phyloP scores from a whole-genome alignment of 2,888 invertebrate species.

The Temnothorax ravouxi region DNA sequence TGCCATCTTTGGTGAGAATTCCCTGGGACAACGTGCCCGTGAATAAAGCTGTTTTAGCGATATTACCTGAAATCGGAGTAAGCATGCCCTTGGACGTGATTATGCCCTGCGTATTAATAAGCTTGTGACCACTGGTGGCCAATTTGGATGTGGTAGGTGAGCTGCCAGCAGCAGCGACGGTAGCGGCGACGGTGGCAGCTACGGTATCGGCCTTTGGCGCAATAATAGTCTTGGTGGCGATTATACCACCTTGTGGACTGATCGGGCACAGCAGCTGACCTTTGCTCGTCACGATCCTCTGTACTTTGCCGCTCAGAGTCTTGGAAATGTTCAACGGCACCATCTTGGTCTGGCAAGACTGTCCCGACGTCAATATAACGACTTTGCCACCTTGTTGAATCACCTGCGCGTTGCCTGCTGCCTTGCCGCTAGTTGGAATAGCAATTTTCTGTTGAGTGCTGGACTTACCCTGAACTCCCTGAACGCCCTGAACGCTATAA shows the following conservation, averaged over 20 bases:
- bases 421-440: slow-evolving; percentile 75
- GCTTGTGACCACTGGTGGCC: slow-evolving; percentile 83
- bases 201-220: slow-evolving; percentile 84
- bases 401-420: slow-evolving; percentile 80
- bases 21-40: slow-evolving; percentile 76
- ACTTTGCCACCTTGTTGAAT: slow-evolving; percentile 84
- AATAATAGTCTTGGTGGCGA: slow-evolving; percentile 76
- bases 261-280: slow-evolving; percentile 87
- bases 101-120: slow-evolving; percentile 83
- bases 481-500: slow-evolving; percentile 82
- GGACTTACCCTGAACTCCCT: slow-evolving; percentile 80
- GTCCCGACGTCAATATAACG: slow-evolving; percentile 83
- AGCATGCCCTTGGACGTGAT: slow-evolving; percentile 83
- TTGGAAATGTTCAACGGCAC: slow-evolving; percentile 83
- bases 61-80: slow-evolving; percentile 85
- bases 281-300: slow-evolving; percentile 88
- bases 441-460: slow-evolving; percentile 80
- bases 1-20: slow-evolving; percentile 79
- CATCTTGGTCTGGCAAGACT: slow-evolving; percentile 81
- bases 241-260: slow-evolving; percentile 73
- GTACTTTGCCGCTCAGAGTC: slow-evolving; percentile 87
- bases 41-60: slow-evolving; percentile 77
- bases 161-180: neutral
- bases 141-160: slow-evolving; percentile 84
- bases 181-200: neutral